Conservation (phyloP, 2,888 invertebrate genomes). For the Xestia xanthographa region DNA sequence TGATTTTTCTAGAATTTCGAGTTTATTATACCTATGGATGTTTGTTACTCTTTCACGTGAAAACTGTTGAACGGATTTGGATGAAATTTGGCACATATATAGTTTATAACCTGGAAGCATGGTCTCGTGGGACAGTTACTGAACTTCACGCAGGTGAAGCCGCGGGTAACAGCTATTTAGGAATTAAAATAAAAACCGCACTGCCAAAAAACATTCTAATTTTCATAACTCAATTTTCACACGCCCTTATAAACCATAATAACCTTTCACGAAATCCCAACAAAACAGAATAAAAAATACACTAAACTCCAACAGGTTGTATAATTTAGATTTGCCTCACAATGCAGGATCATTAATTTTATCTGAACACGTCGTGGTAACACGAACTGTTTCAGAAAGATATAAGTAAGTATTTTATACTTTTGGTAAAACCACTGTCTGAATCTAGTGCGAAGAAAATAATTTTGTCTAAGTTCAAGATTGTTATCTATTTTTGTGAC, state of each 20-base stretch:
- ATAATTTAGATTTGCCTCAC: constrained; percentile 50
- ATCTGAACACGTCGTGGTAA: constrained; percentile 1
- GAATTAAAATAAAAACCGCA: not conserved
- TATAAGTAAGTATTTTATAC: constrained; percentile 25
- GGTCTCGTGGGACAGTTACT: no score
- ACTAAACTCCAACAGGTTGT: constrained; percentile 49
- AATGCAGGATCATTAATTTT: constrained; percentile 54
- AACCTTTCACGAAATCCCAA: constrained; percentile 1
- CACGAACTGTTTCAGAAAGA: constrained; percentile 27
- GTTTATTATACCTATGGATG: no score
- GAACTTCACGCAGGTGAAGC: no score
- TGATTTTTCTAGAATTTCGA: not conserved
- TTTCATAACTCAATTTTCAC: not conserved
- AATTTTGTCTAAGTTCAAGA: not conserved
- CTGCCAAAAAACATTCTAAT: not conserved
- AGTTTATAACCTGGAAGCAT: no score
- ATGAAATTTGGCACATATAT: no score
- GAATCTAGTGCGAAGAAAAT: not conserved
- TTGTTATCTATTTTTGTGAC: not conserved
- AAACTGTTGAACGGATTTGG: no score
- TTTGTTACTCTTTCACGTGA: no score
- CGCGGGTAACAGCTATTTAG: not conserved
- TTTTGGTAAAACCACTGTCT: not conserved
- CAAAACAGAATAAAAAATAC: constrained; percentile 29
- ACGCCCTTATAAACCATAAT: not conserved